Base-by-base conservation (phyloP, 1,140 invertebrate species). In the Aradophagus sp. region DNA sequence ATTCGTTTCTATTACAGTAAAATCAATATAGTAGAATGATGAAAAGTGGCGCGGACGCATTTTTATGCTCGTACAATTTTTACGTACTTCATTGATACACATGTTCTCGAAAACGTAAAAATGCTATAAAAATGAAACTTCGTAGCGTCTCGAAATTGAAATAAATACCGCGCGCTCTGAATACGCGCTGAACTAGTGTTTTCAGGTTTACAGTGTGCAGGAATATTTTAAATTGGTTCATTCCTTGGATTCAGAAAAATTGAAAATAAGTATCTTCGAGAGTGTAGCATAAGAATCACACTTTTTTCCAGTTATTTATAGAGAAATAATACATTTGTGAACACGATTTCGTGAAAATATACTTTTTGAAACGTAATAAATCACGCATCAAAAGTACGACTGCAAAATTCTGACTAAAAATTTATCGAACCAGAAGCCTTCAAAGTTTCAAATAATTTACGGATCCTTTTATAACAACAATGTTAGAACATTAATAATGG, bases 101-200 rank as follows among this genome's bases (percentile, higher is more conserved):
- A 55, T 55, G 47, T 61, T 48, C 35, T 2, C 29, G 16, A 38
- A 23, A 35, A 10, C 32, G 42, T 53, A 68, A 61, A 55, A 68
- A 32, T 41, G n/a, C 29, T 19, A 35, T 68, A 68, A 68, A 68
- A 55, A 68, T 36, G 38, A 20, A 52, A 59, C 53, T 53, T 61
- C 65, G 55, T 17, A 58, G 17, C 36, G 44, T 61, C 35, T 56
- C 44, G 48, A 55, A 12, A 70, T 32, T 47, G 48, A 48, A 68
- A 70, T 63, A 70, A 63, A 70, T 70, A 70, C 67, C 17, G 23
- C 15, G 19, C 26, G 29, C 29, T 29, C 45, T 11, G 42, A 56
- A 56, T 70, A 52, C 26, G 42, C 52, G 36, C 19, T 59, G 26
- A n/a, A n/a, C n/a, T n/a, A n/a, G n/a, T n/a, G n/a, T n/a, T n/a